Conservation (phyloP, 2,113 vertebrate genomes). For the Pluvialis apricaria region DNA sequence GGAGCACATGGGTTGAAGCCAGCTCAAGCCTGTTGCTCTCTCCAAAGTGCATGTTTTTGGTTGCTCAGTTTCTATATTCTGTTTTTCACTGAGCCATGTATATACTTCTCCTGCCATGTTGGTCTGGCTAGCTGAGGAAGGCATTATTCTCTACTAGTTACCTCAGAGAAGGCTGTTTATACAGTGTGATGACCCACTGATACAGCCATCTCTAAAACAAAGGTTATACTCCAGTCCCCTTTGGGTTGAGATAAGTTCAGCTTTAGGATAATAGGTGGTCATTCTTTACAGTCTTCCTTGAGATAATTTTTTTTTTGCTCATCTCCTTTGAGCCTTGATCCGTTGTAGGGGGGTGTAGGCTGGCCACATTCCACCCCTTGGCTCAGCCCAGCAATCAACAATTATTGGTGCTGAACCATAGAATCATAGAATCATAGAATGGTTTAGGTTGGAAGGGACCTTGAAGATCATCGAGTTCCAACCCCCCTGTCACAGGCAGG, state of each 20-base stretch:
- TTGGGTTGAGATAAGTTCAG: neutral
- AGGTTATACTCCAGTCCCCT: neutral
- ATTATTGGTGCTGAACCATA: neutral
- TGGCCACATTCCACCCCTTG: neutral
- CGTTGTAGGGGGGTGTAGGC: too few relatives aligned
- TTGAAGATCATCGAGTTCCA: too few relatives aligned
- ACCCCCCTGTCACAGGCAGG: too few relatives aligned
- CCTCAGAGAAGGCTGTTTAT: neutral
- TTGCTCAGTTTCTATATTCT: neutral
- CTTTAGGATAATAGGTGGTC: neutral
- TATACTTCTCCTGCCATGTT: neutral
- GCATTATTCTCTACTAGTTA: neutral
- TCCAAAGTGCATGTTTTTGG: neutral
- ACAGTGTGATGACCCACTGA: neutral
- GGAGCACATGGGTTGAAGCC: neutral
- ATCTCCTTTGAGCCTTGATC: neutral
- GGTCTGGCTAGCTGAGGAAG: neutral
- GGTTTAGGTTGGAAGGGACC: too few relatives aligned
- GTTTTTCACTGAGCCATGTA: neutral
- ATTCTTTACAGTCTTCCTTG: neutral
- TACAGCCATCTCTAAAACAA: neutral
- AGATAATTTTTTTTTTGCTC: neutral
- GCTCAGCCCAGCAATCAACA: neutral
- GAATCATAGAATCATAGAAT: too few relatives aligned
- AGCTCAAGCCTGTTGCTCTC: neutral